Conservation (phyloP, 2,113 vertebrate species). For the Actenoides hombroni region DNA sequence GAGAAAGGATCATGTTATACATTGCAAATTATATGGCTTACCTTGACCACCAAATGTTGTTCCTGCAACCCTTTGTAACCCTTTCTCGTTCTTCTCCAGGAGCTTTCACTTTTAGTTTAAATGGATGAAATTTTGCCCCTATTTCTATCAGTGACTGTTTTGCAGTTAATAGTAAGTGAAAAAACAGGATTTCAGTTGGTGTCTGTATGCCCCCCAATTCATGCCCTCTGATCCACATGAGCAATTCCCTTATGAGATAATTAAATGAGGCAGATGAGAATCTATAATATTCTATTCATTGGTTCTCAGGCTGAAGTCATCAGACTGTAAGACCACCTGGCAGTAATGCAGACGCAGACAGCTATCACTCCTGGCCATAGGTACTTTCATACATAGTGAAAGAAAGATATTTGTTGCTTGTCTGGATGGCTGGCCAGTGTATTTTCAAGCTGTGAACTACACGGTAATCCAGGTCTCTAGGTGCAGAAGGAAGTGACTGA, state of each 20-base stretch:
- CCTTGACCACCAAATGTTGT: background rate
- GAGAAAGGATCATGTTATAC: background rate
- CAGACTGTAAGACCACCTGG: background rate
- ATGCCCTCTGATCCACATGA: background rate
- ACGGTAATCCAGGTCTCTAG: background rate
- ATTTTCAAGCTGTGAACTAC: background rate
- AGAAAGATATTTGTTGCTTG: background rate
- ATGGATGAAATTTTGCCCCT: background rate
- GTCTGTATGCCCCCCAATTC: background rate
- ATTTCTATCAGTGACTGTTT: background rate
- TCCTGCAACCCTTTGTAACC: background rate
- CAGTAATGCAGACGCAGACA: background rate
- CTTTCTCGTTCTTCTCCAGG: background rate
- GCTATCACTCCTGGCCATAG: background rate
- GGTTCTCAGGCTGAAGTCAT: background rate
- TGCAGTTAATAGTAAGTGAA: background rate
- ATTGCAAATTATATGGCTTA: background rate
- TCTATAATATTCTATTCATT: background rate
- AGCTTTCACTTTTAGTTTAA: background rate
- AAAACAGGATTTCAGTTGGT: background rate
- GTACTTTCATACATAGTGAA: background rate
- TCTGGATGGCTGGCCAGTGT: background rate
- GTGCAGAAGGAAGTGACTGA: background rate
- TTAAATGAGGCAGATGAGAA: background rate
- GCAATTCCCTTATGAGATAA: background rate